Evolutionary conservation across 2,113 vertebrate genomes (phyloP).

Genomic region (Albula goreensis): DNA sequence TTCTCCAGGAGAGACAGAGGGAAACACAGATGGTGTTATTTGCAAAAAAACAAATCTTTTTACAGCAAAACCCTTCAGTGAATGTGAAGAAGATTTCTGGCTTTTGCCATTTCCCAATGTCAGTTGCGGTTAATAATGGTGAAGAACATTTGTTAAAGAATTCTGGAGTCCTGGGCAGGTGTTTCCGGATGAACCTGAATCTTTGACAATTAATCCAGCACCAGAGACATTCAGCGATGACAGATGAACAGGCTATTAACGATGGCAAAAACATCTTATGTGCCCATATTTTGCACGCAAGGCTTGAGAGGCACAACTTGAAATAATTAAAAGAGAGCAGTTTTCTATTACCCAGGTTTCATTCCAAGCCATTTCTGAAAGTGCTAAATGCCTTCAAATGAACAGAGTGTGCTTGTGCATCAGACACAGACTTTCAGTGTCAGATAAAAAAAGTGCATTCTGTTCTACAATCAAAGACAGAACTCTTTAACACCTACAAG

Average conservation of each 20-base stretch:
- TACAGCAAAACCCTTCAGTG: background rate
- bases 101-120: background rate
- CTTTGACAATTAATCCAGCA: background rate
- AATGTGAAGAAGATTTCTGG: background rate
- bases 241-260: background rate
- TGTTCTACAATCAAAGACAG: background rate
- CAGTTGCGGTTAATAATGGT: background rate
- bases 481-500: background rate
- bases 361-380: background rate
- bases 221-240: background rate
- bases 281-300: background rate
- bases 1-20: background rate
- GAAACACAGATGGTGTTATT: conserved; percentile 2
- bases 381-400: background rate
- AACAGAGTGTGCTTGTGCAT: no score
- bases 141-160: background rate
- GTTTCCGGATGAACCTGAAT: background rate
- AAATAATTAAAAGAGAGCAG: background rate
- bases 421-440: no score
- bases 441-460: background rate
- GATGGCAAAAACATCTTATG: background rate
- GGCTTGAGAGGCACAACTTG: background rate
- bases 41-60: background rate
- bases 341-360: background rate
- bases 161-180: background rate